Conservation (phyloP, 2,888 invertebrate genomes). For the Dascillus cervinus region DNA sequence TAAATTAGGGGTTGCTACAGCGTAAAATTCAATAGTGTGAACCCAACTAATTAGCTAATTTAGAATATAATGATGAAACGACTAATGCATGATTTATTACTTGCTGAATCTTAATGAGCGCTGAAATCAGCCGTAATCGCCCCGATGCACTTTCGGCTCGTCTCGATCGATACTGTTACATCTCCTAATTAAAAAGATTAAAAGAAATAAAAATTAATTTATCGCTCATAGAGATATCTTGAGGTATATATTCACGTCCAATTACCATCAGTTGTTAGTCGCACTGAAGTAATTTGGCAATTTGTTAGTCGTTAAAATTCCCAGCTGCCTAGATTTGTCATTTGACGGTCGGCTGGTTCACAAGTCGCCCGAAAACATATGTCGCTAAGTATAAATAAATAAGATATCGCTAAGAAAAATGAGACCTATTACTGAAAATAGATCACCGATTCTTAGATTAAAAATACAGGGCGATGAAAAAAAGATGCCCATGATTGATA, state of each 20-base stretch:
- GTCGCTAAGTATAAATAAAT: constrained; percentile 31
- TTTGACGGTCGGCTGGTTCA: constrained; percentile 43
- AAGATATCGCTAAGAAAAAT: constrained; percentile 22
- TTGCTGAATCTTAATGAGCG: too few relatives aligned
- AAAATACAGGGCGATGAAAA: too few relatives aligned
- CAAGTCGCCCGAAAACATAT: constrained; percentile 43
- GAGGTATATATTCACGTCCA: constrained; percentile 43
- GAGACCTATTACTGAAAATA: constrained; percentile 15
- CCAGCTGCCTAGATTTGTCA: constrained; percentile 44
- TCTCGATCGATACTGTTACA: too few relatives aligned
- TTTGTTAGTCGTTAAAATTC: constrained; percentile 48
- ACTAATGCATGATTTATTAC: too few relatives aligned
- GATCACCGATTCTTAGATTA: too few relatives aligned
- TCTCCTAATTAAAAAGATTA: constrained; percentile 8
- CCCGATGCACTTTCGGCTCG: too few relatives aligned
- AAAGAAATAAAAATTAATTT: constrained; percentile 14
- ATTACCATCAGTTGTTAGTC: constrained; percentile 41
- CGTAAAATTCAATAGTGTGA: constrained; percentile 32
- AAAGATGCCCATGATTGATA: too few relatives aligned
- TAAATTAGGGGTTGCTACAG: constrained; percentile 16
- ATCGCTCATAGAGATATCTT: constrained; percentile 15
- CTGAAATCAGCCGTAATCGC: too few relatives aligned
- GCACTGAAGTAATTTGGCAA: constrained; percentile 44
- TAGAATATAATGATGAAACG: too few relatives aligned
- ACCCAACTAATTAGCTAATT: constrained; percentile 33